Base-by-base conservation (phyloP, 2,888 invertebrate species). In the Teinopalpus imperialis region DNA sequence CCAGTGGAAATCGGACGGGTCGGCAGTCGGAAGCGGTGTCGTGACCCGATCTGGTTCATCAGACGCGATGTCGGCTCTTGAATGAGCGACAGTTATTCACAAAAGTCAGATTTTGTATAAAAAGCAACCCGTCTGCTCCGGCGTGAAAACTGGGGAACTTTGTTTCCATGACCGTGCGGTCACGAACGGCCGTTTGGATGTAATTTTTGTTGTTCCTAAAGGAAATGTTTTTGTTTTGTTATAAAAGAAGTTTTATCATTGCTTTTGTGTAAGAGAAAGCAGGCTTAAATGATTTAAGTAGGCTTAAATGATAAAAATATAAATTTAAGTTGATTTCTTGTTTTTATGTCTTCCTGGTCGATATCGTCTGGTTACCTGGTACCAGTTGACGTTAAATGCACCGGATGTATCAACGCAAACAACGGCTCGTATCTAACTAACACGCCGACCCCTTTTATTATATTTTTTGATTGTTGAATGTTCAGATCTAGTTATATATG, bases 31-130 rank as follows among this genome's bases (percentile, higher is more conserved):
- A 58, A 61, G 68, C 63, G 21, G 39, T 39, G 65, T 79, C 87
- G 87, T 87, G 87, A 85, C 81, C 79, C 63, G 69, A 52, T 54
- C 62, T 66, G 66, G 66, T 64, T 61, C 68, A 60, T 58, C 67
- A 66, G 67, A 68, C 79, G 72, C 76, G 73, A 69, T 59, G 63
- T 57, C 67, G 61, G 59, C 51, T 49, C 61, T 47, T 81, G 69
- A 81, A 81, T 79, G 77, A 73, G 53, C 43, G 53, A 67, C 66
- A 63, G 63, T 66, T 63, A 61, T 63, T 57, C 56, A 49, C 53
- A 37, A 43, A 47, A 49, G 35, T 12, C 13, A 36, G 32, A 18
- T 26, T 12, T 49, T 41, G 47, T 43, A 54, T 46, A 60, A 57
- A 57, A 66, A n/a, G 58, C 59, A 30, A 51, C 20, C 56, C 51